Evolutionary conservation across 2,888 invertebrate species (phyloP).

Genomic region (Eupithecia subumbrata): DNA sequence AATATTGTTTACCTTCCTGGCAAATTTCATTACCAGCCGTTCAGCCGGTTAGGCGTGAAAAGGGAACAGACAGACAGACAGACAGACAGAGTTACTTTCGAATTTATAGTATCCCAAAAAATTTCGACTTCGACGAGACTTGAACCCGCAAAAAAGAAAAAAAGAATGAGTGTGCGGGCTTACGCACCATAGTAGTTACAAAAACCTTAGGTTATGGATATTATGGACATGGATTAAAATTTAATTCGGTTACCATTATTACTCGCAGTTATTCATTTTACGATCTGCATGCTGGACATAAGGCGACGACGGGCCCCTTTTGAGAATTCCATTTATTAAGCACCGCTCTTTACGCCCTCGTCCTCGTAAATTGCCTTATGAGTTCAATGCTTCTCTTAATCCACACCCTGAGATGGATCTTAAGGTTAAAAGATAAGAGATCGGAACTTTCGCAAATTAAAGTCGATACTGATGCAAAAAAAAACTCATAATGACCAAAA

Average conservation of each 20-base stretch:
- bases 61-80: no score
- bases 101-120: no score
- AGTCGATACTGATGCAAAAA: not conserved
- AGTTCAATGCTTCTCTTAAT: constrained; percentile 71
- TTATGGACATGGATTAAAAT: not conserved
- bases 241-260: constrained; percentile 38
- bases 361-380: constrained; percentile 74
- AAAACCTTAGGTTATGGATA: no score
- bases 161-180: no score
- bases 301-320: constrained; percentile 54
- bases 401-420: constrained; percentile 31
- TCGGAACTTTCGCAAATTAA: constrained; percentile 11
- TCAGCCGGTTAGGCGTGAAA: no score
- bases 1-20: no score
- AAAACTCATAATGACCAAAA: not conserved
- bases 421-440: constrained; percentile 17
- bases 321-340: constrained; percentile 69
- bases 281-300: constrained; percentile 50
- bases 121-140: no score
- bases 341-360: constrained; percentile 68
- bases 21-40: no score
- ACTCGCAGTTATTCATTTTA: constrained; percentile 54
- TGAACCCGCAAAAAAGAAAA: no score
- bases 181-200: no score
- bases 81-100: no score